Evolutionary conservation across 1,140 invertebrate species (phyloP).

Genomic region (Caerostris darwini): DNA sequence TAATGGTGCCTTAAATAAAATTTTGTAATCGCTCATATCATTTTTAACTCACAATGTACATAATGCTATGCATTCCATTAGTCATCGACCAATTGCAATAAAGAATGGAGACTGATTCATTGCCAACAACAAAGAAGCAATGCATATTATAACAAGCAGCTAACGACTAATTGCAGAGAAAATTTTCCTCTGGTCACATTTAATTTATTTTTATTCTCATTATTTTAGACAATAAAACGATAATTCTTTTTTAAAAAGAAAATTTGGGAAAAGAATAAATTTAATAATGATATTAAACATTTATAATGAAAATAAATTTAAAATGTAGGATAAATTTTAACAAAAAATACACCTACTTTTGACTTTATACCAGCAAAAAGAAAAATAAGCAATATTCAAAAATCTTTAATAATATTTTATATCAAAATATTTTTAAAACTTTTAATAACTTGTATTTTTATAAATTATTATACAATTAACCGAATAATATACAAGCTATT

Average conservation of each 20-base stretch:
- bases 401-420: neutral
- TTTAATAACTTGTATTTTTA: neutral
- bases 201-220: too few species aligned
- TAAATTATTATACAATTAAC: neutral
- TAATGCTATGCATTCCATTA: neutral
- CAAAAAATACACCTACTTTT: too few species aligned
- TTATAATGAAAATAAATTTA: neutral
- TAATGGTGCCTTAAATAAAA: too few species aligned
- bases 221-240: too few species aligned
- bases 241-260: neutral
- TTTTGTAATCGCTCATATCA: too few species aligned
- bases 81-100: neutral
- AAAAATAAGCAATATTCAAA: neutral
- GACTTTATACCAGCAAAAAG: neutral
- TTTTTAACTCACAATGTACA: neutral
- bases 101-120: neutral
- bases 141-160: neutral
- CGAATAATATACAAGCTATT: neutral
- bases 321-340: neutral
- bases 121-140: neutral
- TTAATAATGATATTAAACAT: neutral
- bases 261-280: neutral
- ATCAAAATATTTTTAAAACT: neutral
- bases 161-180: neutral
- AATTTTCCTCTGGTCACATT: neutral